Evolutionary conservation across 1,140 invertebrate genomes (phyloP).

Genomic region (Pteromalus puparum): DNA sequence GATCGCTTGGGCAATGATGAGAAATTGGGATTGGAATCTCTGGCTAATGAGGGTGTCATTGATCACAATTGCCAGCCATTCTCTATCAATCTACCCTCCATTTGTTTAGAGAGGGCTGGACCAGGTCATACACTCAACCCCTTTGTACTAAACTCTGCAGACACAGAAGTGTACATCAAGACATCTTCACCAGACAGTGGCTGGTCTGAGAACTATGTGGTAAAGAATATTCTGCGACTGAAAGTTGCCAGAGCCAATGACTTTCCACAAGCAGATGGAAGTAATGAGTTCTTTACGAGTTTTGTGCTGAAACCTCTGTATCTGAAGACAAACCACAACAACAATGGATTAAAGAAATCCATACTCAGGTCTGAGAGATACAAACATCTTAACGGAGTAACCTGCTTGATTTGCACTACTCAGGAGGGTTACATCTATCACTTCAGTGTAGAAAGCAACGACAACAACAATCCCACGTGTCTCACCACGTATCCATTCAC

Average conservation of each 20-base stretch:
- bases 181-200: conserved; percentile 69
- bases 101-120: conserved; percentile 65
- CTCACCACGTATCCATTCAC: conserved; percentile 81
- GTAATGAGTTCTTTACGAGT: conserved; percentile 68
- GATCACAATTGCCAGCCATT: conserved; percentile 59
- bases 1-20: conserved; percentile 66
- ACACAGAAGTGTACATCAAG: conserved; percentile 69
- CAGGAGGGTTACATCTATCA: conserved; percentile 80
- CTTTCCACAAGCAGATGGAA: conserved; percentile 53
- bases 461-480: conserved; percentile 62
- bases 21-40: conserved; percentile 61
- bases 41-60: conserved; percentile 62
- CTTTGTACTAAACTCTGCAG: conserved; percentile 65
- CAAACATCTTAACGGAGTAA: conserved; percentile 68
- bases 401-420: conserved; percentile 75
- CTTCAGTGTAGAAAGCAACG: conserved; percentile 67
- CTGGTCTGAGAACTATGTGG: conserved; percentile 72
- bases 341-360: conserved; percentile 65
- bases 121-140: conserved; percentile 65
- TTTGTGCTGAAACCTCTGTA: conserved; percentile 70
- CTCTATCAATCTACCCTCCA: conserved; percentile 65
- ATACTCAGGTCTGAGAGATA: conserved; percentile 69
- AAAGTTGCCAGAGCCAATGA: conserved; percentile 62
- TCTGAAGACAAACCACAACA: conserved; percentile 63
- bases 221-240: conserved; percentile 66